Evolutionary conservation across 2,113 vertebrate species (phyloP), one percentile per base, ranked within the genome.

Genomic region (Genyomyrus donnyi): DNA sequence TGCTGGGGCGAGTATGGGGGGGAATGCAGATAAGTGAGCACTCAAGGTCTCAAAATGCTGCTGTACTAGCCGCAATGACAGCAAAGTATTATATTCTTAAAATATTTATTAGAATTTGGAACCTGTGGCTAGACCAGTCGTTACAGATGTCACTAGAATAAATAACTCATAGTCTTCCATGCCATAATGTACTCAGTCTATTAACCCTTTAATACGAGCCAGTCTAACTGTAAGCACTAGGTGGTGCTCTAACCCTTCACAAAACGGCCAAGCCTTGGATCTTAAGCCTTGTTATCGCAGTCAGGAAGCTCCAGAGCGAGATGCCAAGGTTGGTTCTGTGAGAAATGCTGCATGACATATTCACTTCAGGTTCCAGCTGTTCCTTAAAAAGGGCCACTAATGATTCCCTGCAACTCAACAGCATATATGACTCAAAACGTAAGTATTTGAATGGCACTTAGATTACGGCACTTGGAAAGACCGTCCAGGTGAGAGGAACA

Each of bases 221-320:
- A 70, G 70, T 77, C 2, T 42, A 89, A 35, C 35, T 89, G 48
- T 87, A 0, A 56, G 56, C 62, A 89, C 70, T 6, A 90, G 89
- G 89, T 62, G 39, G 19, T 11, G 48, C 88, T 90, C 94, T 95
- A 93, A 97, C 96, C 96, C 96, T 97, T 94, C 91, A 96, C 96
- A 95, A 96, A 97, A 90, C 97, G 96, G 0, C 96, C 96, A 96
- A 96, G 93, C 93, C 97, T 85, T 97, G 96, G 96, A 92, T 93
- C 97, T 85, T 97, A 97, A 53, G 96, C 95, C 93, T 97, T 97
- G 91, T 97, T 70, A 42, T 74, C 13, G 3, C 97, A 91, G 96
- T 96, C 77, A 96, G 93, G 91, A 97, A 97, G 91, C 96, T 95
- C 92, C 92, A 95, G 0, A 97, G 95, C 87, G 21, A 85, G 42